Evolutionary conservation across 1,140 invertebrate genomes (phyloP), one percentile per base, ranked within the genome.

Genomic region (Drosophila truncata): DNA sequence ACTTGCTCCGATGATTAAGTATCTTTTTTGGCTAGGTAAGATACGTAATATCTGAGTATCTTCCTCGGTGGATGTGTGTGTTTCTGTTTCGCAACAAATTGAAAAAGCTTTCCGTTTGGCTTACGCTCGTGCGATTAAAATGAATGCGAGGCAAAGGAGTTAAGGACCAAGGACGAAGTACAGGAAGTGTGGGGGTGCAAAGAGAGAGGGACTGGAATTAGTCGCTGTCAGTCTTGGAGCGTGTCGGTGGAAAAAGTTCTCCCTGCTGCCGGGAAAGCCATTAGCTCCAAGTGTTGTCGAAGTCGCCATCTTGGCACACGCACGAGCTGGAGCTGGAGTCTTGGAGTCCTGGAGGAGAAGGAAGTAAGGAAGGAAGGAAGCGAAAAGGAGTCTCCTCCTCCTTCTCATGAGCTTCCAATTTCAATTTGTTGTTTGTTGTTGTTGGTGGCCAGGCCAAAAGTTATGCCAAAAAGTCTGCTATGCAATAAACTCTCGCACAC

Each of bases 101-200:
- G 83, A 86, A 86, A 86, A 86, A 86, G 82, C 83, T 86, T 87
- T 87, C 77, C 82, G 78, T 86, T 85, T 85, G 82, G 78, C 82
- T 85, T 85, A 82, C 52, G 74, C 62, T 73, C 74, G 69, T 73
- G 78, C 82, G 82, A 86, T 85, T 85, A 86, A 86, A 86, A 79
- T 86, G 82, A 86, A 86, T 82, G 80, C 65, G 69, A 70, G 77
- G 77, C 44, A 72, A 72, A 61, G 62, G 52, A 50, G 78, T 72
- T 41, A 52, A 55, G 54, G 52, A 33, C 49, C 31, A 25, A 3
- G 13, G 33, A 13, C 33, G 33, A 39, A 10, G 18, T n/a, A n/a
- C 18, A n/a, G 20, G 55, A 14, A 9, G 41, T 20, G 46, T 47
- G 50, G 31, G 27, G 13, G 41, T 20, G 58, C 47, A 46, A 35